Percentiles rank a stretch among this genome's conserved stretches.
Evolutionary conservation across 2,113 vertebrate species (phyloP).

Genomic region (Colaptes auratus): DNA sequence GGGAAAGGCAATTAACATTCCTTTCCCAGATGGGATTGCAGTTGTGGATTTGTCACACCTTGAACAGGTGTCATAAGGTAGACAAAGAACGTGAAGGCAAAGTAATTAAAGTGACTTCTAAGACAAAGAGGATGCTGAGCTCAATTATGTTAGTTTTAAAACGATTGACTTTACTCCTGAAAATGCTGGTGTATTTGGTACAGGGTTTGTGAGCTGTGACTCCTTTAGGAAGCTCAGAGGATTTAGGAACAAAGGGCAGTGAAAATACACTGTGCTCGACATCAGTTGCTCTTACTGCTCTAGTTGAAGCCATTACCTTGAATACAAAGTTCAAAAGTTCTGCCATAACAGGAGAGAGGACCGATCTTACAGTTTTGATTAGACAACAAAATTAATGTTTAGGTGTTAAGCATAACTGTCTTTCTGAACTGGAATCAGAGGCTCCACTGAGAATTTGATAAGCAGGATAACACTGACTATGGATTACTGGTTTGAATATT

Average conservation of each 20-base stretch:
- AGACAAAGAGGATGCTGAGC: neutral
- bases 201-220: neutral
- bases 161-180: neutral
- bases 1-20: neutral
- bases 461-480: neutral
- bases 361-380: fast-evolving
- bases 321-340: neutral
- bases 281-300: neutral
- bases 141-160: neutral
- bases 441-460: neutral
- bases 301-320: neutral
- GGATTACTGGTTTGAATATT: neutral
- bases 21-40: neutral
- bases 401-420: fast-evolving
- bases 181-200: neutral
- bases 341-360: neutral
- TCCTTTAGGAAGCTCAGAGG: neutral
- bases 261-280: neutral
- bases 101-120: neutral
- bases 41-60: neutral
- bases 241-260: neutral
- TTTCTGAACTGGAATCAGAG: neutral
- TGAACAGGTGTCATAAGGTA: neutral
- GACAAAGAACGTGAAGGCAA: neutral
- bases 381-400: neutral